Evolutionary conservation across 2,113 vertebrate species (phyloP).

Genomic region (Phrynocephalus versicolor): DNA sequence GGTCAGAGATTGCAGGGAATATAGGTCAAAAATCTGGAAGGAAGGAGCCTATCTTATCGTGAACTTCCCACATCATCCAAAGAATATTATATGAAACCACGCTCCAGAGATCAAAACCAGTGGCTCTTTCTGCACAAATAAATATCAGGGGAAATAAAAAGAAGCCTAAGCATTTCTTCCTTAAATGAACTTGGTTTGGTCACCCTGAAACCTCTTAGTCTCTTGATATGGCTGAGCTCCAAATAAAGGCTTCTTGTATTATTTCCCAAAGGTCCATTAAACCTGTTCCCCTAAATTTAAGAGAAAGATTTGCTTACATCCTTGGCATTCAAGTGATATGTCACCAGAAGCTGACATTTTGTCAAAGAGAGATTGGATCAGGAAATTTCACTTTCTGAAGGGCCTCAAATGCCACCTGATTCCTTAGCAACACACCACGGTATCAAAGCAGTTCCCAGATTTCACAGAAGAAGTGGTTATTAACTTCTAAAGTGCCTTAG

Average conservation of each 20-base stretch:
- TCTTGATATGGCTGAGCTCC: background rate
- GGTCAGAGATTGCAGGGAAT: background rate
- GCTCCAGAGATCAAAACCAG: background rate
- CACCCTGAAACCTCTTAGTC: background rate
- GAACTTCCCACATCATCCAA: background rate
- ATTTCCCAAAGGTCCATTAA: background rate
- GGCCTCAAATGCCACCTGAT: background rate
- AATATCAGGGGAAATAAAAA: too few relatives aligned
- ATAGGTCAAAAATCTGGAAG: background rate
- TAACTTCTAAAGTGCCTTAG: conserved; percentile 6
- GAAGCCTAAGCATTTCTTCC: background rate
- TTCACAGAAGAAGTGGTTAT: conserved; percentile 4
- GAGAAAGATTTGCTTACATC: background rate
- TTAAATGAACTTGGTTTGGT: background rate
- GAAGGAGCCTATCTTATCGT: background rate
- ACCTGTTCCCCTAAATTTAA: background rate
- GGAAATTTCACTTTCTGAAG: background rate
- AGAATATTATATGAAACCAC: background rate
- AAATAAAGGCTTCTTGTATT: background rate
- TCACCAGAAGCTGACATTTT: background rate
- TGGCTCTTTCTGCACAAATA: background rate
- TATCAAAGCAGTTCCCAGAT: conserved; percentile 8
- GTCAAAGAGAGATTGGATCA: background rate
- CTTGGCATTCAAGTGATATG: background rate
- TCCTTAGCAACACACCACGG: background rate